Evolutionary conservation across 2,113 vertebrate genomes (phyloP).

Genomic region (Alosa alosa): DNA sequence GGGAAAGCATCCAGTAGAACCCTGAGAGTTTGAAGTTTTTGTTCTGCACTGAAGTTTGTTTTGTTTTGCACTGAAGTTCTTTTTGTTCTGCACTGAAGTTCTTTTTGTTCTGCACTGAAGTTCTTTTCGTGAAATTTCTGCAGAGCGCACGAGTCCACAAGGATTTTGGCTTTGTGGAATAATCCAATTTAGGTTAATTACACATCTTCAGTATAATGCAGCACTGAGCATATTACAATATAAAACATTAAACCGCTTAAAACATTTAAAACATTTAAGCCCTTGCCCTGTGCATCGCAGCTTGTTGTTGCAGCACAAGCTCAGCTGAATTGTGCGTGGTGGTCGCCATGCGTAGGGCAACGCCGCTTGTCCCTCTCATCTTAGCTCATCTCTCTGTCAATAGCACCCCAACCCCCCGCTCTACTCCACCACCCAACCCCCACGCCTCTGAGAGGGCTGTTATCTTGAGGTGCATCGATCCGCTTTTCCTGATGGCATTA

Average conservation of each 20-base stretch:
- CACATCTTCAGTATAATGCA: neutral
- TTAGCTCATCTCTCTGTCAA: constrained; percentile 28
- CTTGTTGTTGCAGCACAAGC: neutral
- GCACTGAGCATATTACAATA: neutral
- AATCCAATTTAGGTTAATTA: constrained; percentile 9
- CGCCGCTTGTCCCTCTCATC: neutral
- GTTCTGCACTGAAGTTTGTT: neutral
- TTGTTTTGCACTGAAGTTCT: neutral
- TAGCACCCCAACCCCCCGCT: neutral
- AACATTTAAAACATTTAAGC: too few species aligned
- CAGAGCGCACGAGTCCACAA: neutral
- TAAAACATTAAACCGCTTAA: neutral
- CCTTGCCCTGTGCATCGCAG: neutral
- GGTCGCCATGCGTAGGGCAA: neutral
- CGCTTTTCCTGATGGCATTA: constrained; percentile 31
- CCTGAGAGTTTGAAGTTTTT: neutral
- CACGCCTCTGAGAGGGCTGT: constrained; percentile 26
- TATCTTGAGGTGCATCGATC: constrained; percentile 44
- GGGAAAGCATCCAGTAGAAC: neutral
- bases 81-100: neutral
- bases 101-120: neutral
- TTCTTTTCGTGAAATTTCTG: neutral
- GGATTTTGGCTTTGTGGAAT: neutral
- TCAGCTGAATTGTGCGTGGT: neutral
- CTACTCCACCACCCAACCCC: neutral